Evolutionary conservation across 1,140 invertebrate species (phyloP), one percentile per base, ranked within the genome.

Genomic region (Drosophila dunni): DNA sequence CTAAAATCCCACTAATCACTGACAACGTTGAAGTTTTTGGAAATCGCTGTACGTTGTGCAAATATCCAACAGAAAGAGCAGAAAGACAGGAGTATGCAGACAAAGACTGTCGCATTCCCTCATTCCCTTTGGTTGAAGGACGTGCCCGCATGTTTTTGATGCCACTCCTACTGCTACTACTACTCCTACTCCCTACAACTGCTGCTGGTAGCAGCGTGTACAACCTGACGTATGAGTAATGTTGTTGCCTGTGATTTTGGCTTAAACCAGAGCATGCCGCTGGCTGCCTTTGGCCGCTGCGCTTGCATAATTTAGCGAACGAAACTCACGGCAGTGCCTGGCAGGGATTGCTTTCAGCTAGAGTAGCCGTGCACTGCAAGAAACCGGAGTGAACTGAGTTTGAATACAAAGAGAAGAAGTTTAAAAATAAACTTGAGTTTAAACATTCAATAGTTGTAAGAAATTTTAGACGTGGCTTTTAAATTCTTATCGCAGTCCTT

Each of bases 161-260:
- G 24, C 24, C 24, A 29, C 42, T 56, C 8, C 61, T 34, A 13
- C 15, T 56, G 36, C 58, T 80, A 10, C 29, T 57, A 10, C 36
- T 44, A 36, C 29, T 42, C 29, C 38, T 64, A 29, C 24, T 29
- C 24, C 1, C 24, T 29, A 29, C 24, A 29, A 29, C 24, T 53
- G 7, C 61, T 34, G 53, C 36, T 40, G 53, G 53, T 56, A 17
- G 45, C 13, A 40, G 64, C 75, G 63, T 78, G 84, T 78, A 68
- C 67, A 76, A 79, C 77, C 69, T 78, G 84, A 78, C 83, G 73
- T 89, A 89, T 88, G 84, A 88, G 83, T 89, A 88, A 88, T 88
- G 83, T 82, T 88, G 83, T 88, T 89, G 66, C 67, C 83, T 84
- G 77, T 83, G 84, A 88, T 89, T 89, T 89, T 83, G 64, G 82